Evolutionary conservation across 2,888 invertebrate genomes (phyloP).

Genomic region (Epirrhoe alternata): DNA sequence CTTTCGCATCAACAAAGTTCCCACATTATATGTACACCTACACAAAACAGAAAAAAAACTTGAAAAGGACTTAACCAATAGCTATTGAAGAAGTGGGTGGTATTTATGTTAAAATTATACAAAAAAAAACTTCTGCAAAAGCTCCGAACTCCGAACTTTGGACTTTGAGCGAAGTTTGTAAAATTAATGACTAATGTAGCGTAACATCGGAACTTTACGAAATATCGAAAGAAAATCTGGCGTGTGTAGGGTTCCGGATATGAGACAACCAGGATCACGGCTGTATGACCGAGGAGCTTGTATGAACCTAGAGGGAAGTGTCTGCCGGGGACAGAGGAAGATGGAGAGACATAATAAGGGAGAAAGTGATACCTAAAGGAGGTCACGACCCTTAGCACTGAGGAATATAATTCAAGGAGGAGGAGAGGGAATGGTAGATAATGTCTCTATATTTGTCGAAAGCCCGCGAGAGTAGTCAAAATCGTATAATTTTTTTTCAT

Average conservation of each 20-base stretch:
- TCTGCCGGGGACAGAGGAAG: too few species aligned
- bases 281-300: not conserved
- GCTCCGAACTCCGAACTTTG: conserved; percentile 32
- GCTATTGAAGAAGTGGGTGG: conserved; percentile 10
- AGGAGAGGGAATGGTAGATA: too few species aligned
- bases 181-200: conserved; percentile 55
- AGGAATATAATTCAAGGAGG: too few species aligned
- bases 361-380: too few species aligned
- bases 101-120: conserved; percentile 44
- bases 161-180: conserved; percentile 35
- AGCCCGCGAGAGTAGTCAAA: too few species aligned
- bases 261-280: not conserved
- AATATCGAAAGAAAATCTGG: conserved; percentile 19
- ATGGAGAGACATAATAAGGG: too few species aligned
- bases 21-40: conserved; percentile 30
- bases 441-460: too few species aligned
- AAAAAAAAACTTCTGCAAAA: conserved; percentile 32
- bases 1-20: conserved; percentile 16
- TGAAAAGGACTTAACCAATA: conserved; percentile 30
- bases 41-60: conserved; percentile 22
- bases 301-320: not conserved
- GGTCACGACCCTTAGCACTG: too few species aligned
- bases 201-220: conserved; percentile 43
- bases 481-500: too few species aligned
- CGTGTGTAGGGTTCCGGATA: conserved; percentile 11